A percentile compares a stretch with the other conserved stretches of the same genome.
phyloP scores from a whole-genome alignment of 2,113 vertebrate genomes.

The Xenus cinereus region DNA sequence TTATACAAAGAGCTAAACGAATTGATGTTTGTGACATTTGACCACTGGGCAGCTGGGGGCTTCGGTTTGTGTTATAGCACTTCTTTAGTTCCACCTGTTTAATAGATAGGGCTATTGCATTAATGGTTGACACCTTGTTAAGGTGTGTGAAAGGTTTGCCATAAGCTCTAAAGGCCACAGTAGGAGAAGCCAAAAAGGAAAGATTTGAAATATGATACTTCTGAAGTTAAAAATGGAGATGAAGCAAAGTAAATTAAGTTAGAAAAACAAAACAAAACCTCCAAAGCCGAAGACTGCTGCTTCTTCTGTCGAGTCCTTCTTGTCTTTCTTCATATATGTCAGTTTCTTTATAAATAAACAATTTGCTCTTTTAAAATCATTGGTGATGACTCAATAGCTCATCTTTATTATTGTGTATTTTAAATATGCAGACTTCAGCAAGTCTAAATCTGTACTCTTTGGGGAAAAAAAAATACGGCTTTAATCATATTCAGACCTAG shows the following conservation, averaged over 20 bases:
- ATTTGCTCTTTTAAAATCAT: background rate
- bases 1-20: background rate
- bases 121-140: background rate
- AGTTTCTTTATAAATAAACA: background rate
- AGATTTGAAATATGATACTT: background rate
- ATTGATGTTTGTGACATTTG: background rate
- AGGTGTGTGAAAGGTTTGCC: background rate
- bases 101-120: accelerated
- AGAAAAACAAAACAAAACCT: background rate
- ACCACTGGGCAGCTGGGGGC: background rate
- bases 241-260: background rate
- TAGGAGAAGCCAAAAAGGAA: background rate
- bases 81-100: background rate
- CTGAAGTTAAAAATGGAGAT: background rate
- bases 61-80: background rate
- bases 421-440: background rate
- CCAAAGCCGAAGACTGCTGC: background rate
- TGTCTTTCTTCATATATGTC: background rate
- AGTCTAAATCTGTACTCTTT: background rate
- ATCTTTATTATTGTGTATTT: background rate
- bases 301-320: background rate
- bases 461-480: background rate
- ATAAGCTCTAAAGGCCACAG: background rate
- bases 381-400: background rate
- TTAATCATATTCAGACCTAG: background rate